These are phyloP conservation scores for Coregonus ussuriensis DNA, from an alignment of 2,797 vertebrate species.

Conservation along the genomic window DNA sequence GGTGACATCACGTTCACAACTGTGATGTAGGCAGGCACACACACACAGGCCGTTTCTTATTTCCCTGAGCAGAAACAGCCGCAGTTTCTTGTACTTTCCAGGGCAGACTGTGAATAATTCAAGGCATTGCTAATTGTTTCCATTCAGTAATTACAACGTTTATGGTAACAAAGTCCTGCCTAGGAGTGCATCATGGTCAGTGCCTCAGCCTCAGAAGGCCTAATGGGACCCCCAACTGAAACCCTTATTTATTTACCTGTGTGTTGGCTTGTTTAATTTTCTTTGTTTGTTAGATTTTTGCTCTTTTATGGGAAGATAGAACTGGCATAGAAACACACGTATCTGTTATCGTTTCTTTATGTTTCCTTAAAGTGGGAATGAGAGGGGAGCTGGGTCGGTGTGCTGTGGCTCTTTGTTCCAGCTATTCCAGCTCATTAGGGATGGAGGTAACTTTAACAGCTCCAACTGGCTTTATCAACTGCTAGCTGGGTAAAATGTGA, in stretches of 20 bases:
- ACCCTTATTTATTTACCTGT: neutral
- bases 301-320: neutral
- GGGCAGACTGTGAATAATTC: slow-evolving; percentile 41
- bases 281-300: too few relatives aligned
- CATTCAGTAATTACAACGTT: slow-evolving; percentile 43
- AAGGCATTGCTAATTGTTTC: slow-evolving; percentile 46
- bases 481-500: slow-evolving; percentile 7
- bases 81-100: slow-evolving; percentile 20
- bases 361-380: neutral
- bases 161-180: slow-evolving; percentile 35
- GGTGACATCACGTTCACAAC: neutral
- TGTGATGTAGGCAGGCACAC: neutral
- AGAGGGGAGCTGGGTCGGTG: neutral
- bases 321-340: neutral
- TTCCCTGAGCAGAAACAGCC: slow-evolving; percentile 1
- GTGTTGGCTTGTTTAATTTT: neutral
- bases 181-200: neutral
- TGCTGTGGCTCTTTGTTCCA: neutral
- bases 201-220: neutral
- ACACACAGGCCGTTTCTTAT: neutral
- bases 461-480: slow-evolving; percentile 44
- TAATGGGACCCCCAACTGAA: neutral
- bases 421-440: slow-evolving; percentile 48
- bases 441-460: slow-evolving; percentile 45
- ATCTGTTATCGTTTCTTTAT: neutral